Conservation (phyloP, 2,888 invertebrate species). For the Lasius platythorax region DNA sequence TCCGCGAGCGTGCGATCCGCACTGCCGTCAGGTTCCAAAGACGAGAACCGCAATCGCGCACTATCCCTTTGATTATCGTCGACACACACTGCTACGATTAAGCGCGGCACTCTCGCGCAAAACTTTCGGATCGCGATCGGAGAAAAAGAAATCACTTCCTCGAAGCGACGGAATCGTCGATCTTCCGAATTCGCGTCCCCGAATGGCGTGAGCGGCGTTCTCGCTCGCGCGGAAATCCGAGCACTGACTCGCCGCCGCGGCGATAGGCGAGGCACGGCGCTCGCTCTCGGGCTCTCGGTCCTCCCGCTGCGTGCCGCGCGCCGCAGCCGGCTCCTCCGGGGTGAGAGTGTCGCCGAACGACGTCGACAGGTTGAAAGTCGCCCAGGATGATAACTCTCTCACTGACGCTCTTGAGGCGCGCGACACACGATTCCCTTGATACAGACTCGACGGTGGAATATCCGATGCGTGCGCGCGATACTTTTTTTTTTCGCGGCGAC, state of each 20-base stretch:
- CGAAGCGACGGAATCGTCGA: neutral
- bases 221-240: conserved; percentile 78
- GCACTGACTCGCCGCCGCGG: conserved; percentile 75
- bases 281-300: conserved; percentile 57
- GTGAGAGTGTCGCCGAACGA: conserved; percentile 47
- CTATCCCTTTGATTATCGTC: neutral
- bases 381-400: neutral
- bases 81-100: neutral
- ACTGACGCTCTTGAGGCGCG: neutral
- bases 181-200: conserved; percentile 28
- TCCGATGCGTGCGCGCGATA: neutral
- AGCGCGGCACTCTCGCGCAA: conserved; percentile 15
- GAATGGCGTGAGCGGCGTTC: conserved; percentile 54
- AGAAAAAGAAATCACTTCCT: neutral
- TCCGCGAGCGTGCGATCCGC: neutral
- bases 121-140: neutral
- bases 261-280: conserved; percentile 65
- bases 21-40: neutral
- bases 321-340: conserved; percentile 56
- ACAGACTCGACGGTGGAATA: neutral
- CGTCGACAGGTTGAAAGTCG: neutral
- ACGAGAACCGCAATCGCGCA: neutral
- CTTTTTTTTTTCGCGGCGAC: neutral
- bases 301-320: conserved; percentile 63
- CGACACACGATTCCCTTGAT: neutral